Base-by-base conservation (phyloP, 64 coral and sea anemone genomes). In the Stichodactyla mertensii region DNA sequence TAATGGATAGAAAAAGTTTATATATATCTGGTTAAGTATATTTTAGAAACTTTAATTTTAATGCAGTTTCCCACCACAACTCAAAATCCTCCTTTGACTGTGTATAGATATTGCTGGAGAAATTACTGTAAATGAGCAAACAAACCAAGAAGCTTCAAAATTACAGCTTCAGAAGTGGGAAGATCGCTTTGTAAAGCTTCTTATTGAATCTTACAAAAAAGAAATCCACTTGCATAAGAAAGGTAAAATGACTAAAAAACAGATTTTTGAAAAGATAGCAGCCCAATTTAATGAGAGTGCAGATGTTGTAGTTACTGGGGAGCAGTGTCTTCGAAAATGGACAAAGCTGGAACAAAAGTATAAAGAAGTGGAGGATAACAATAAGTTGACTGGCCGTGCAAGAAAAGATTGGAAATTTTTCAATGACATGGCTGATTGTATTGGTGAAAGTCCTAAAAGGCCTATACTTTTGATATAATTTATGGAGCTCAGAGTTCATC, bases 331-430 rank as follows among this genome's bases (percentile, higher is more conserved):
- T 1, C 0, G 83, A 16, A 86, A 91, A 55, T 91, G 89, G 89
- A 54, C 15, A 0, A 91, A 86, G 20, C 61, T 91, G 27, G 74
- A 91, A 55, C 26, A 36, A 8, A 86, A 91, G 55, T 79, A 82
- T 13, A 91, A 91, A 91, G 89, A 86, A 61, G 55, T 91, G 9
- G 54, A 85, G 28, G 89, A 92, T 8, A 82, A 91, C 23, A 91
- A 70, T 59, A 83, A 83, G 18, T 20, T 0, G 2, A 91, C 85
- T 11, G 85, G 90, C 5, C 86, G 79, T 55, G 77, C 77, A 15
- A 66, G 23, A 26, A 85, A 67, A 55, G 16, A 82, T 16, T 71
- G 66, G 66, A 71, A 71, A 71, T 71, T 71, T 71, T 23, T 71
- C 20, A 23, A 7, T 61, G 52, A 52, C 15, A 86, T 79, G 52